A percentile compares a stretch with the other conserved stretches of the same genome.
These are phyloP conservation scores for Psephotus haematonotus DNA, from an alignment of 2,113 vertebrate genomes.

Conservation along the genomic window DNA sequence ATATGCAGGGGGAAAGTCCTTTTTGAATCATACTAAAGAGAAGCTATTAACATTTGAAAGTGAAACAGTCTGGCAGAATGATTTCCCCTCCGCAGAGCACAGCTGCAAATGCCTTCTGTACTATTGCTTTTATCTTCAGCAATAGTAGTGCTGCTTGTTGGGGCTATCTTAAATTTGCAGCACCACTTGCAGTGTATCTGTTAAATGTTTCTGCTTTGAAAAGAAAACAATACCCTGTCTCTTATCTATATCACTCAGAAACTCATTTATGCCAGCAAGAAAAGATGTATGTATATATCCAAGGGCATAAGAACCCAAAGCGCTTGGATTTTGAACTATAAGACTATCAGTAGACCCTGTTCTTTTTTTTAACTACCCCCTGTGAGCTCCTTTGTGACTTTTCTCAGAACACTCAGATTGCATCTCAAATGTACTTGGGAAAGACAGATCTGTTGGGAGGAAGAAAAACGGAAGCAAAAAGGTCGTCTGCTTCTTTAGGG, in stretches of 20 bases:
- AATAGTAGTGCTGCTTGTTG: not conserved
- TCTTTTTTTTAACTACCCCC: not conserved
- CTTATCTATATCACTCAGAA: not conserved
- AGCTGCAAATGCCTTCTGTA: not conserved
- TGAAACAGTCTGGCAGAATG: not conserved
- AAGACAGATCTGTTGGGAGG: not conserved
- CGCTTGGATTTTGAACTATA: not conserved
- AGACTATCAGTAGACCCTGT: not conserved
- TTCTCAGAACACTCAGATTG: not conserved
- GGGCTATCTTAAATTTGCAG: not conserved
- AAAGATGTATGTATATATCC: not conserved
- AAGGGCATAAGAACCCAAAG: not conserved
- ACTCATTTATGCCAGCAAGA: not conserved
- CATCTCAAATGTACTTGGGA: not conserved
- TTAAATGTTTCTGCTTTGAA: not conserved
- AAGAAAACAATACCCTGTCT: not conserved
- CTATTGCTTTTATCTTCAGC: not conserved
- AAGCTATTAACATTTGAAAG: not conserved
- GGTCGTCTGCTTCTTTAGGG: not conserved
- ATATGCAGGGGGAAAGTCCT: not conserved
- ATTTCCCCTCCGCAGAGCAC: not conserved
- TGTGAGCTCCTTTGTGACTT: not conserved
- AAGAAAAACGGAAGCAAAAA: not conserved
- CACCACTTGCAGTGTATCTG: not conserved
- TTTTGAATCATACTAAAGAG: not conserved